A percentile compares a stretch with the other conserved stretches of the same genome.
phyloP scores from a whole-genome alignment of 2,113 vertebrate species.

The Cinclus cinclus region DNA sequence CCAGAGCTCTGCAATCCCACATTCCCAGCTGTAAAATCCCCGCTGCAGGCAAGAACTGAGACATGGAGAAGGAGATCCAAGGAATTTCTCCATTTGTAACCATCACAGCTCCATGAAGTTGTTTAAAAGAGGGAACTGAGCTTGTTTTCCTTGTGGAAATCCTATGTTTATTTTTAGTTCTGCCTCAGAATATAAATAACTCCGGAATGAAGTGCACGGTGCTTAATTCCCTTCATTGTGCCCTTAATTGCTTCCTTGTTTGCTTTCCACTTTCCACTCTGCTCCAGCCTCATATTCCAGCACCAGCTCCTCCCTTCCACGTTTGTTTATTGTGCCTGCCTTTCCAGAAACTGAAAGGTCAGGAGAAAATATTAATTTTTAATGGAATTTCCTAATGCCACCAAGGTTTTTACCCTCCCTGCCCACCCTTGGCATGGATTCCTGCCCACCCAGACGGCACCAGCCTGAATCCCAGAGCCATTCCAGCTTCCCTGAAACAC shows the following conservation, averaged over 20 bases:
- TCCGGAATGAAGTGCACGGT: neutral
- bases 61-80: neutral
- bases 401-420: neutral
- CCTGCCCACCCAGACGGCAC: neutral
- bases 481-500: neutral
- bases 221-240: slow-evolving; percentile 38
- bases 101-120: neutral
- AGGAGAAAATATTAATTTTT: slow-evolving; percentile 36
- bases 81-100: slow-evolving; percentile 3
- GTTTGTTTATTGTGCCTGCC: slow-evolving; percentile 47
- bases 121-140: slow-evolving; percentile 16
- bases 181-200: slow-evolving; percentile 50
- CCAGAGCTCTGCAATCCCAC: neutral
- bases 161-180: slow-evolving; percentile 56
- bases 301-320: neutral
- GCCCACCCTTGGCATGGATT: neutral
- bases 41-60: neutral
- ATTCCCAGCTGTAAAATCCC: neutral
- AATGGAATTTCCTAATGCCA: slow-evolving; percentile 9
- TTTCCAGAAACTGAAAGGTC: slow-evolving; percentile 47
- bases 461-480: neutral
- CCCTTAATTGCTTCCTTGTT: slow-evolving; percentile 56
- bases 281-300: slow-evolving; percentile 21
- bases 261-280: slow-evolving; percentile 38
- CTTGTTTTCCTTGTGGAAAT: slow-evolving; percentile 34